These are phyloP conservation scores for Onychostruthus taczanowskii DNA, from an alignment of 2,113 vertebrate species.

Conservation along the genomic window DNA sequence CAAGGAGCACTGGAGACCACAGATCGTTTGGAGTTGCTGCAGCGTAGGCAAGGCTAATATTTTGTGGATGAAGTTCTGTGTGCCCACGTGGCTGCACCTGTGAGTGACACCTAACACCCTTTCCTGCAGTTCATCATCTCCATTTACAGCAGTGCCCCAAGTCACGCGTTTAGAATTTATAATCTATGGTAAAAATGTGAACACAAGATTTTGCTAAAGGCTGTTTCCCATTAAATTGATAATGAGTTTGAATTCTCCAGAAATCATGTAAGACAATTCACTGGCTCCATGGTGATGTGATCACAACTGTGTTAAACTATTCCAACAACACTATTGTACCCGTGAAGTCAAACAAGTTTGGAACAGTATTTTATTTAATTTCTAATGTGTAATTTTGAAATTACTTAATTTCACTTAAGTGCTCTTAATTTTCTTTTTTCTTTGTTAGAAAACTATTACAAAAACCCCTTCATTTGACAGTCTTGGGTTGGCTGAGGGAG, in stretches of 20 bases:
- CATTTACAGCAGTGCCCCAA: background rate
- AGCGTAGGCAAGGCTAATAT: background rate
- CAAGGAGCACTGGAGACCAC: background rate
- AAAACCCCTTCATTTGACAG: background rate
- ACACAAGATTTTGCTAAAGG: background rate
- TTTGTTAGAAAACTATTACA: slow-evolving; percentile 53
- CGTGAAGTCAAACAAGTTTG: background rate
- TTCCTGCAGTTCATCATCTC: background rate
- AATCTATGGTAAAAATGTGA: background rate
- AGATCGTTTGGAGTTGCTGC: background rate
- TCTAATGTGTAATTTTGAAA: slow-evolving; percentile 22
- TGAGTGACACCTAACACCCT: background rate
- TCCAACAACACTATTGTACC: background rate
- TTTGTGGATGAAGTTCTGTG: background rate
- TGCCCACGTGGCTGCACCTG: background rate
- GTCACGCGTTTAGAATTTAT: background rate
- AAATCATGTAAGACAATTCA: background rate
- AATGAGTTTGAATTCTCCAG: background rate
- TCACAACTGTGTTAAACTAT: background rate
- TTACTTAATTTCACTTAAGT: no score
- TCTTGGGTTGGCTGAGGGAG: slow-evolving; percentile 33
- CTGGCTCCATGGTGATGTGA: background rate
- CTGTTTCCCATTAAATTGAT: background rate
- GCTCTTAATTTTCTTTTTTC: slow-evolving; percentile 54
- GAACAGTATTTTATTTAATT: slow-evolving; percentile 41